Evolutionary conservation across 1,140 invertebrate genomes (phyloP), one percentile per base, ranked within the genome.

Genomic region (Eubasilissa regina): DNA sequence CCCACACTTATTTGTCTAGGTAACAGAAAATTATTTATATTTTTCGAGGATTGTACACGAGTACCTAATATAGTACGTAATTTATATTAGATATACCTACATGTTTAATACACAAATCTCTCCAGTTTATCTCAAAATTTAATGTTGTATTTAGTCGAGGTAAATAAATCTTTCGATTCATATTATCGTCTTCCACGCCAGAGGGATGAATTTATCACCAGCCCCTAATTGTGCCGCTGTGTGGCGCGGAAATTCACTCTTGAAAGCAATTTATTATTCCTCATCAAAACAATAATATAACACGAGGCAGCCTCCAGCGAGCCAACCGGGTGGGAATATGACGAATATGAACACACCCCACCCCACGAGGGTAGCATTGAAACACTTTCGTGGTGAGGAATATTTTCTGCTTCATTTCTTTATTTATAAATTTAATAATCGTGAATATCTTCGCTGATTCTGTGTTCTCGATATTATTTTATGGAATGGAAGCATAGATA

Each of bases 241-340:
- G n/a, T 12, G 35, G n/a, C 60, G 19, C 60, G 35, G 60, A 13
- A 51, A 64, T 64, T 43, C 60, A 64, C 60, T 21, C 60, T 25
- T 64, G 35, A 11, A 43, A 25, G 25, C 60, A 64, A 64, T 43
- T 35, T 62, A 62, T 43, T 25, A 35, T 62, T 43, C 21, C 58
- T 43, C 60, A 25, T 64, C 60, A 43, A 64, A 64, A 64, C 60
- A 64, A 64, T 64, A 64, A 64, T 25, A 64, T 10, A 64, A 43
- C 60, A 64, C 35, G 60, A 6, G 21, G 21, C 17, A 12, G 58
- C 7, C 19, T 62, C 8, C 58, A 12, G 15, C 25, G 25, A 51
- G 11, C n/a, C 58, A 4, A 13, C 25, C 0, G 13, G 60, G 60
- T 4, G 35, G 25, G 13, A 9, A 64, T 64, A 11, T 64, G 60